Evolutionary conservation across 2,113 vertebrate genomes (phyloP).

Genomic region (Riparia riparia): DNA sequence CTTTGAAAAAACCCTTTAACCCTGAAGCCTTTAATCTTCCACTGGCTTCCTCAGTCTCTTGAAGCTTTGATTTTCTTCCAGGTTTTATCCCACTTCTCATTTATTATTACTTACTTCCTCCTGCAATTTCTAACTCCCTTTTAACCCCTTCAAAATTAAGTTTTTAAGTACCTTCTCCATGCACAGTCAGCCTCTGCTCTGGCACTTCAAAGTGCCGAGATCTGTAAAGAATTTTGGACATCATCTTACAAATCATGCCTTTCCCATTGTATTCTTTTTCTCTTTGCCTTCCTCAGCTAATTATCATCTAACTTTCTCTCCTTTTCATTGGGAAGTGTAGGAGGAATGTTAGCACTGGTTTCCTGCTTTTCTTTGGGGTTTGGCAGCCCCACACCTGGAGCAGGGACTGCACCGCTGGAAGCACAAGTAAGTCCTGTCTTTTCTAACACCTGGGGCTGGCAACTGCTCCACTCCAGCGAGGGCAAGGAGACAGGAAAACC

Average conservation of each 20-base stretch:
- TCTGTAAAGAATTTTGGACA: not conserved
- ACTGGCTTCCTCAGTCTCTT: not conserved
- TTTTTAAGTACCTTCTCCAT: not conserved
- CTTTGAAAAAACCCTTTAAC: not conserved
- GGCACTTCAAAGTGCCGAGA: not conserved
- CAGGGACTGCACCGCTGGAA: rapidly evolving
- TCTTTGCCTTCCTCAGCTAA: not conserved
- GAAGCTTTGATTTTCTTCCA: not conserved
- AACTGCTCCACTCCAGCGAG: not conserved
- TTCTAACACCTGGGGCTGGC: not conserved
- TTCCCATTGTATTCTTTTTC: not conserved
- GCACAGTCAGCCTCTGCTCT: too few relatives aligned
- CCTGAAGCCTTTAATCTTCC: not conserved
- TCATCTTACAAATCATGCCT: rapidly evolving
- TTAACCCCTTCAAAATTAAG: not conserved
- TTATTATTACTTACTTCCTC: not conserved
- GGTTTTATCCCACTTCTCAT: not conserved
- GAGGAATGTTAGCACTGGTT: not conserved
- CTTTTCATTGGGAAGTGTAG: not conserved
- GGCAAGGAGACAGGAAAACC: not conserved
- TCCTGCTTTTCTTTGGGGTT: rapidly evolving
- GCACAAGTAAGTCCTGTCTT: not conserved
- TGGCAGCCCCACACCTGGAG: not conserved
- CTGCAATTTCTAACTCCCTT: not conserved
- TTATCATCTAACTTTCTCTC: not conserved